Evolutionary conservation across 2,888 invertebrate species (phyloP), one percentile per base, ranked within the genome.

Genomic region (Anthoptus insignis): DNA sequence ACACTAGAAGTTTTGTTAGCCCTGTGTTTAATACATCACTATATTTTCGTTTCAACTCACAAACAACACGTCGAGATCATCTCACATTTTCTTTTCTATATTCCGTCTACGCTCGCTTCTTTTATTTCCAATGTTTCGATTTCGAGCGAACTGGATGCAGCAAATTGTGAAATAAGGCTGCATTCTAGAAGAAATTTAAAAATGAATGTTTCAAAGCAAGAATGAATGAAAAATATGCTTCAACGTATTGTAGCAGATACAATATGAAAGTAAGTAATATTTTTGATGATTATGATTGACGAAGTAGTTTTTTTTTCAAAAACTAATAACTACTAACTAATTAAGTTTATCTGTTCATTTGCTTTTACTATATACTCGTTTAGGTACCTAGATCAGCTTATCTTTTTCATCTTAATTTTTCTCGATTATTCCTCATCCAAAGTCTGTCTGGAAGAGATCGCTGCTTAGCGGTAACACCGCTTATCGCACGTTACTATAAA

Each of bases 161-260:
- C 68, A 72, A 70, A 68, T 69, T 69, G 71, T 70, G 67, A 66
- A 71, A 66, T 68, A 57, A 57, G 57, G 50, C 63, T 57, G 57
- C 63, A 57, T 64, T 63, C 56, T 57, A 37, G 39, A 50, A 47
- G 9, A 29, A 64, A 64, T 64, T 56, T 57, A 64, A 57, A 57
- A 64, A 64, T 64, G 57, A 50, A 64, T 57, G 57, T 13, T 56
- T 39, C 34, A 22, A 34, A 19, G 34, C 37, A 56, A 16, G 29
- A 22, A 45, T 21, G 34, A 49, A 42, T 34, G 53, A 54, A 54
- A 56, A 47, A 53, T 63, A 50, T 63, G 56, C 56, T 54, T 54
- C 53, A 45, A 42, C 16, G 14, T 14, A 19, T 42, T 42, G 42
- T 19, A 11, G 19, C 19, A 19, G 14, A 42, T 42, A 19, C 19